Evolutionary conservation across 2,113 vertebrate genomes (phyloP).

Genomic region (Coptodon rendalli): DNA sequence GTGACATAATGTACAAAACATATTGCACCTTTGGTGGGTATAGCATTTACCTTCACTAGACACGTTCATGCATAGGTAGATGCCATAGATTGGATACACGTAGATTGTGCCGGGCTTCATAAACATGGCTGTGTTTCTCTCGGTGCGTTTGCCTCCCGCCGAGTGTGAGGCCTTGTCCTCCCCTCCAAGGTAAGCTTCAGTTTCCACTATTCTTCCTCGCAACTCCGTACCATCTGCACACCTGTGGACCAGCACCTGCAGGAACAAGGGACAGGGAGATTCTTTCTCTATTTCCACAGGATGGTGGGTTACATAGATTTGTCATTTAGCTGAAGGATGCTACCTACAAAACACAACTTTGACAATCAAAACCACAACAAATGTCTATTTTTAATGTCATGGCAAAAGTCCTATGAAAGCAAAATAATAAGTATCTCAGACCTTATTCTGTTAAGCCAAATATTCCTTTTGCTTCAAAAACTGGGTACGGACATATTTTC

Average conservation of each 20-base stretch:
- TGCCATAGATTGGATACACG: constrained; percentile 89
- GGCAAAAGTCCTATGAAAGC: neutral
- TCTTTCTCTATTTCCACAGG: neutral
- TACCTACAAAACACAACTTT: neutral
- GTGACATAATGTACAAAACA: neutral
- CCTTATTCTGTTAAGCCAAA: neutral
- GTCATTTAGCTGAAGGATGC: neutral
- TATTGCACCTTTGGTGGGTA: neutral
- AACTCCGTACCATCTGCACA: constrained; percentile 80
- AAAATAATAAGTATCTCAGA: neutral
- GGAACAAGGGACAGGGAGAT: neutral
- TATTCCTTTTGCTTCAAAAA: neutral
- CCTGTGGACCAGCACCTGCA: constrained; percentile 83
- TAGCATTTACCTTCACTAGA: constrained; percentile 84
- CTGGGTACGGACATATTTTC: neutral
- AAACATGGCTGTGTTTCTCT: constrained; percentile 89
- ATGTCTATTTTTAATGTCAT: neutral
- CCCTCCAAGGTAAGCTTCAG: constrained; percentile 90
- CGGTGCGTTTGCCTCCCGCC: constrained; percentile 83
- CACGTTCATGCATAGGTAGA: constrained; percentile 92
- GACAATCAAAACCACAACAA: neutral
- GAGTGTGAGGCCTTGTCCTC: constrained; percentile 94
- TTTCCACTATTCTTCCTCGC: constrained; percentile 88
- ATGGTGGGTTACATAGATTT: neutral
- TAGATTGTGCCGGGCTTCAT: constrained; percentile 95